Evolutionary conservation across 1,140 invertebrate genomes (phyloP).

Genomic region (Daktulosphaira vitifoliae): DNA sequence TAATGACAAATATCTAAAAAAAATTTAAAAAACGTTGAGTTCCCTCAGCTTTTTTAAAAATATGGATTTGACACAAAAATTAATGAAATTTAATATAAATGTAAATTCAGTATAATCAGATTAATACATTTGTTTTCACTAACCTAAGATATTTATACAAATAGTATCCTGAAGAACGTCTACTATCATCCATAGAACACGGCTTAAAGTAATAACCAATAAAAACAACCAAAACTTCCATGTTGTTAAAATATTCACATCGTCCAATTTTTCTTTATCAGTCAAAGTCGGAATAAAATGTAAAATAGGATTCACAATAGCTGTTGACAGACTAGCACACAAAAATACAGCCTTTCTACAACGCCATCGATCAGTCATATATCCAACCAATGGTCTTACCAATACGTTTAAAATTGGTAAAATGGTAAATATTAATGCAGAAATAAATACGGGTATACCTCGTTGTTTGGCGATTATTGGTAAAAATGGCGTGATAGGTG

Average conservation of each 20-base stretch:
- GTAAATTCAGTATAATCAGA: too few relatives aligned
- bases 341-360: slow-evolving; percentile 68
- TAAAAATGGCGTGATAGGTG: slow-evolving; percentile 71
- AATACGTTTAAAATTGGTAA: slow-evolving; percentile 69
- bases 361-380: slow-evolving; percentile 66
- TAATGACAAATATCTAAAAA: too few relatives aligned
- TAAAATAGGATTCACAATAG: not conserved
- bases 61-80: too few relatives aligned
- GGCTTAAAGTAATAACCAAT: not conserved
- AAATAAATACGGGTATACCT: slow-evolving; percentile 64
- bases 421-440: slow-evolving; percentile 68
- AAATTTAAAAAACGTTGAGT: too few relatives aligned
- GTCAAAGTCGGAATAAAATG: not conserved
- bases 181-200: not conserved
- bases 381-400: slow-evolving; percentile 69
- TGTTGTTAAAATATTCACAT: not conserved
- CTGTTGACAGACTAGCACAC: not conserved
- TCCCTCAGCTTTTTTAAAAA: too few relatives aligned
- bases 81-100: too few relatives aligned
- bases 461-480: slow-evolving; percentile 70
- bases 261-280: not conserved
- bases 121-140: too few relatives aligned
- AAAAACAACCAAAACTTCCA: not conserved
- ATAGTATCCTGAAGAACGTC: not conserved
- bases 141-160: not conserved